Base-by-base conservation (phyloP, 1,140 invertebrate genomes). In the Brachionus plicatilis region DNA sequence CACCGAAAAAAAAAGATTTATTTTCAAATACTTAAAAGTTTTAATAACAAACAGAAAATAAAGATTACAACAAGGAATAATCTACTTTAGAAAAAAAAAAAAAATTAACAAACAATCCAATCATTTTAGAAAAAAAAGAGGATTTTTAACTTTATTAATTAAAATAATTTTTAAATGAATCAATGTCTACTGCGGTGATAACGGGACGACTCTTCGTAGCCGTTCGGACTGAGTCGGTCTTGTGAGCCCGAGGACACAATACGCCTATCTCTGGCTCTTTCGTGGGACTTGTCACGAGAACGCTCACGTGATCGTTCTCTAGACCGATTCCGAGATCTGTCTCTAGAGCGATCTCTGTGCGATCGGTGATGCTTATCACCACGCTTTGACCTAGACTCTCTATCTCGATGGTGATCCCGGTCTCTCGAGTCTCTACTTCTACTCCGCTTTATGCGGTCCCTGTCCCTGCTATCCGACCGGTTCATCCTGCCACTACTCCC, bases 331-430 rank as follows among this genome's bases (percentile, higher is more conserved):
- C 79, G 7, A 12, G 79, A 82, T 37, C 79, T 60, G n/a, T 82
- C 79, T 60, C 76, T 53, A 5, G 76, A 80, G 8, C 76, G 76
- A 56, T 80, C 76, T 56, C 79, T 27, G 43, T 82, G 79, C 20
- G 79, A 82, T 37, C 65, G 20, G 29, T 82, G 79, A 37, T 82
- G 65, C 24, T 82, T 82, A 12, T 82, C 79, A 17, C 79, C 24
- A 27, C 72, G 43, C 29, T 50, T 76, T 5, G 72, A 82, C 37
- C 33, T 29, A 0, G 56, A 83, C 8, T 83, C 56, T 82, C 79
- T 65, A 20, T 83, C 80, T 20, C 60, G 33, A 68, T 83, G 50
- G 37, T 56, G 43, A 33, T 83, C 60, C 8, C 82, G 33, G n/a
- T 83, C 82, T 17, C 82, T 14, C 0, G 82, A 82, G 17, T 82